Percentiles rank a stretch among this genome's conserved stretches.
Conservation (phyloP, 1,140 invertebrate species). For the Neotoxoptera formosana region DNA sequence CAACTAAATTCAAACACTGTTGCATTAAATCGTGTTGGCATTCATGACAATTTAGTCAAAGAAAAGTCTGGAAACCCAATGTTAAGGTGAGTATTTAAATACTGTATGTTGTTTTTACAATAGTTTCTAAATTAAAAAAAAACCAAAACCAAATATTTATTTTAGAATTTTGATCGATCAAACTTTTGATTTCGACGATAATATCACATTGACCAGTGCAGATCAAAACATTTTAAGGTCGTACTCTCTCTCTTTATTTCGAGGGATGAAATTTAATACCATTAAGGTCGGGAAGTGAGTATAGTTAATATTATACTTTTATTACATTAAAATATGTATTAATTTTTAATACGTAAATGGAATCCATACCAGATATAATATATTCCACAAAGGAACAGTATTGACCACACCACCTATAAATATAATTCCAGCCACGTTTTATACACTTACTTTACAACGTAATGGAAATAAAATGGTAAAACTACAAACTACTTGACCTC, state of each 20-base stretch:
- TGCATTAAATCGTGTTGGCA: background rate
- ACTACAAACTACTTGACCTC: background rate
- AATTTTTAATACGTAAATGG: background rate
- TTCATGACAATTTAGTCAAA: slow-evolving; percentile 30
- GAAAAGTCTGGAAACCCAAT: slow-evolving; percentile 36
- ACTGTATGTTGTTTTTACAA: background rate
- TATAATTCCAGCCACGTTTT: slow-evolving; percentile 23
- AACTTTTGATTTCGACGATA: background rate
- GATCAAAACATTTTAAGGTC: background rate
- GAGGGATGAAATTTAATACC: background rate
- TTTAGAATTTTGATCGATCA: background rate
- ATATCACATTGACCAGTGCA: background rate
- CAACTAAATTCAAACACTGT: background rate
- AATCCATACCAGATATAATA: background rate
- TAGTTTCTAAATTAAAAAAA: background rate
- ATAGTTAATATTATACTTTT: no score
- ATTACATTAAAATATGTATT: background rate
- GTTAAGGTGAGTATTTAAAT: slow-evolving; percentile 8
- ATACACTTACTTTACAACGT: slow-evolving; percentile 30
- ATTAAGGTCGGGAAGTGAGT: background rate
- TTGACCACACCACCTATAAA: background rate
- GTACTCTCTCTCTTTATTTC: background rate
- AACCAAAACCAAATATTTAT: background rate
- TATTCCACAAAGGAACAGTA: background rate
- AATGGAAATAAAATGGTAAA: slow-evolving; percentile 30